A percentile compares a stretch with the other conserved stretches of the same genome.
These are phyloP conservation scores for Semnornis frantzii DNA, from an alignment of 2,113 vertebrate genomes.

Conservation along the genomic window DNA sequence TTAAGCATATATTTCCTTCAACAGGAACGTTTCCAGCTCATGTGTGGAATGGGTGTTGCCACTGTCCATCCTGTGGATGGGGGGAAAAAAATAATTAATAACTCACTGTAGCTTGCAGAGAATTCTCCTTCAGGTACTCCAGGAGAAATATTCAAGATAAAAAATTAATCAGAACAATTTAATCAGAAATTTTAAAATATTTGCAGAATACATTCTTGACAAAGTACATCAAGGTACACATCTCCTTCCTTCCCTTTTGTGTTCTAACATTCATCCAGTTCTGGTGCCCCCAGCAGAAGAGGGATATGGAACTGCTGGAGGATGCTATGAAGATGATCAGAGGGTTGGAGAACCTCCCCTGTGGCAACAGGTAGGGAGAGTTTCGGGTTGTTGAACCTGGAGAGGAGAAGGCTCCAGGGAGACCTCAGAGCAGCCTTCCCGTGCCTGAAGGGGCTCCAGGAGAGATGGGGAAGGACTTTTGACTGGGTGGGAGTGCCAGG, in stretches of 20 bases:
- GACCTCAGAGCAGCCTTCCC: no score
- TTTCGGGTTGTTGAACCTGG: no score
- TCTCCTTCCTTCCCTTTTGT: background rate
- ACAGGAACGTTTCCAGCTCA: conserved; percentile 18
- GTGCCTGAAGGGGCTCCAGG: no score
- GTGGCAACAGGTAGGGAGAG: no score
- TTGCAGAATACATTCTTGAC: background rate
- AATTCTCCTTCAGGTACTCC: background rate
- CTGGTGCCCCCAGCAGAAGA: no score
- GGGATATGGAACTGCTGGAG: no score
- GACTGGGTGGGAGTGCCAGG: no score
- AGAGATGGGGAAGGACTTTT: no score
- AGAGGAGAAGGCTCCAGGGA: no score
- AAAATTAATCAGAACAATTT: background rate
- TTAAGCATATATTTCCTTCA: conserved; percentile 65
- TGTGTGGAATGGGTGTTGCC: background rate
- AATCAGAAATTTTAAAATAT: background rate
- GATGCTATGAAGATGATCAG: no score
- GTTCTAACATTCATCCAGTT: no score
- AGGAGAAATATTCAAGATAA: background rate
- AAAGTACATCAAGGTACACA: background rate
- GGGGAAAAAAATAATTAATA: background rate
- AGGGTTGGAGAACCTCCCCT: no score
- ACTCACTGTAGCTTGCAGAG: background rate
- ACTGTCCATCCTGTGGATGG: background rate